Conservation (phyloP, 2,888 invertebrate species). For the Mythimna pallens region DNA sequence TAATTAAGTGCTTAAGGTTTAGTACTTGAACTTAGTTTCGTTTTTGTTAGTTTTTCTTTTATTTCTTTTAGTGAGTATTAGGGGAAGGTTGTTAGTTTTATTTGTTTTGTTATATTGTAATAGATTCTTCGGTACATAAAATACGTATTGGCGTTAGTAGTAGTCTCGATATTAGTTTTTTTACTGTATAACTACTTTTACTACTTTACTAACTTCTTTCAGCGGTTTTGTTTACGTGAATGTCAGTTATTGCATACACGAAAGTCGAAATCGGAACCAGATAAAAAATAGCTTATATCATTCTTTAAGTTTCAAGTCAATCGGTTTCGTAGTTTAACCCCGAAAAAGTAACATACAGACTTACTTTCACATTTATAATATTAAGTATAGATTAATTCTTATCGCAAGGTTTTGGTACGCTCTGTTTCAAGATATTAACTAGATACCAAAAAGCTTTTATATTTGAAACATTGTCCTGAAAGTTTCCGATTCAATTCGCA, state of each 20-base stretch:
- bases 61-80: slow-evolving; percentile 64
- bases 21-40: slow-evolving; percentile 59
- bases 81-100: slow-evolving; percentile 35
- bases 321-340: too few relatives aligned
- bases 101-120: slow-evolving; percentile 25
- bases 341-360: too few relatives aligned
- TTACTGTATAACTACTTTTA: too few relatives aligned
- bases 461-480: background rate
- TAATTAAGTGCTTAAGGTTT: slow-evolving; percentile 53
- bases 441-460: background rate
- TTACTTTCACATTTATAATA: too few relatives aligned
- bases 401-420: background rate
- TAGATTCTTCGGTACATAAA: slow-evolving; percentile 28
- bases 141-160: slow-evolving; percentile 2
- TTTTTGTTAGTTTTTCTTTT: slow-evolving; percentile 65
- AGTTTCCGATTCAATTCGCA: background rate
- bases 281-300: too few relatives aligned
- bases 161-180: too few relatives aligned
- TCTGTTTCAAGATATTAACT: background rate
- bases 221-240: too few relatives aligned
- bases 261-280: too few relatives aligned
- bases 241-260: too few relatives aligned
- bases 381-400: too few relatives aligned
- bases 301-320: too few relatives aligned
- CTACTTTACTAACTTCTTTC: too few relatives aligned